Percentiles rank a stretch among this genome's conserved stretches.
phyloP scores from a whole-genome alignment of 1,140 invertebrate genomes.

The Drosophila saltans region DNA sequence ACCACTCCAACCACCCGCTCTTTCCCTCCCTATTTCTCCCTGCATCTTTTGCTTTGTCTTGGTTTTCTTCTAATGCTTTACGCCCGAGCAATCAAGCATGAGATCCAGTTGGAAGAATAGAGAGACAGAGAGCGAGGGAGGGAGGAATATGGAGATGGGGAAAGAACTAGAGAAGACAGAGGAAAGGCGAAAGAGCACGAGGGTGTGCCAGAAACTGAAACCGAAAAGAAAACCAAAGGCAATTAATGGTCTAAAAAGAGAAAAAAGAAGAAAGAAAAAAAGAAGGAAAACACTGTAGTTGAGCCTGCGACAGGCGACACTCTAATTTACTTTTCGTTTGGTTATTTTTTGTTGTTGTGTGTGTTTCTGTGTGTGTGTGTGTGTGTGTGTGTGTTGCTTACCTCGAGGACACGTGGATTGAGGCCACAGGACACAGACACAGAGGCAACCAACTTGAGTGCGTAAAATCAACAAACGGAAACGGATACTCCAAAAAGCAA shows the following conservation, averaged over 20 bases:
- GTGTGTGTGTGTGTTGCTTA: background rate
- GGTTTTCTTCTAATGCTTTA: constrained; percentile 30
- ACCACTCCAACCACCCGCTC: background rate
- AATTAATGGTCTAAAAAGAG: constrained; percentile 72
- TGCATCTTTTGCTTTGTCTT: no score
- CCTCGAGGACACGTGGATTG: constrained; percentile 24
- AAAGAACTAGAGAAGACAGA: background rate
- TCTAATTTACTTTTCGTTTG: constrained; percentile 62
- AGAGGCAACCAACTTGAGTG: constrained; percentile 41
- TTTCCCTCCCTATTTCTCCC: no score
- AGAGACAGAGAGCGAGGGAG: background rate
- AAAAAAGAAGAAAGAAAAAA: background rate
- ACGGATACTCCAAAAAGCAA: constrained; percentile 70
- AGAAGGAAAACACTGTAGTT: constrained; percentile 16
- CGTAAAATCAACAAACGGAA: constrained; percentile 72
- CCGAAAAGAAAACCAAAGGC: constrained; percentile 43
- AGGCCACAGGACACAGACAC: constrained; percentile 10
- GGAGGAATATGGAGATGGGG: background rate
- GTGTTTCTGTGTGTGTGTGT: background rate
- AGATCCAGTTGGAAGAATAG: background rate
- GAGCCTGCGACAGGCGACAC: constrained; percentile 41
- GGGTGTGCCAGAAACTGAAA: constrained; percentile 18
- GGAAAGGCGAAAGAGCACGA: background rate
- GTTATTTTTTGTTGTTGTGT: background rate
- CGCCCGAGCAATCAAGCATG: constrained; percentile 64